Percentiles rank a stretch among this genome's conserved stretches.
These are phyloP conservation scores for Chrysomela aeneicollis DNA, from an alignment of 2,888 invertebrate genomes.

Conservation along the genomic window DNA sequence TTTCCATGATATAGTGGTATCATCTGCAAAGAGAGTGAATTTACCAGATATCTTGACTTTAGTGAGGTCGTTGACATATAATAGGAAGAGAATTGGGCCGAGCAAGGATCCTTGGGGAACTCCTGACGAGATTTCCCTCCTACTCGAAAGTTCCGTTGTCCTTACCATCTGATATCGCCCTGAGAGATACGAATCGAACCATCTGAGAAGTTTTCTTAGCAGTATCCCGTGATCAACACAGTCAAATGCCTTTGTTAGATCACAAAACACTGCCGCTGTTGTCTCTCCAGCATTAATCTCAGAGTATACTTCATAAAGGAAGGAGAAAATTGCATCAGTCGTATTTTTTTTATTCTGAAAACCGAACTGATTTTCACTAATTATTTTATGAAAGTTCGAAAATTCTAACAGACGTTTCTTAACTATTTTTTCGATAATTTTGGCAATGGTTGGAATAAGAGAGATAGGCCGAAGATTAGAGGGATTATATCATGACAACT, in stretches of 20 bases:
- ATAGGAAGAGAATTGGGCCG: background rate
- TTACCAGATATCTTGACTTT: background rate
- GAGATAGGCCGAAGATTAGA: background rate
- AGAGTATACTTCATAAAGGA: background rate
- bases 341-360: background rate
- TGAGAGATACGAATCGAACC: constrained; percentile 1
- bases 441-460: background rate
- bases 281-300: background rate
- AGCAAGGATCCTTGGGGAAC: constrained; percentile 5
- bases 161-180: constrained; percentile 4
- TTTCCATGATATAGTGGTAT: constrained; percentile 8
- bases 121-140: background rate
- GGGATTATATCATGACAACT: background rate
- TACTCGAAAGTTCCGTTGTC: background rate
- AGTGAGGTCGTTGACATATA: background rate
- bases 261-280: background rate
- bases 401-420: background rate
- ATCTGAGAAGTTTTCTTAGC: background rate
- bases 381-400: background rate
- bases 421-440: background rate
- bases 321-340: background rate
- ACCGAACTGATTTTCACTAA: background rate
- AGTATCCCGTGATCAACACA: background rate
- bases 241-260: background rate
- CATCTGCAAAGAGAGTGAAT: constrained; percentile 10